Conservation (phyloP, 1,140 invertebrate genomes). For the Plectus sambesii region DNA sequence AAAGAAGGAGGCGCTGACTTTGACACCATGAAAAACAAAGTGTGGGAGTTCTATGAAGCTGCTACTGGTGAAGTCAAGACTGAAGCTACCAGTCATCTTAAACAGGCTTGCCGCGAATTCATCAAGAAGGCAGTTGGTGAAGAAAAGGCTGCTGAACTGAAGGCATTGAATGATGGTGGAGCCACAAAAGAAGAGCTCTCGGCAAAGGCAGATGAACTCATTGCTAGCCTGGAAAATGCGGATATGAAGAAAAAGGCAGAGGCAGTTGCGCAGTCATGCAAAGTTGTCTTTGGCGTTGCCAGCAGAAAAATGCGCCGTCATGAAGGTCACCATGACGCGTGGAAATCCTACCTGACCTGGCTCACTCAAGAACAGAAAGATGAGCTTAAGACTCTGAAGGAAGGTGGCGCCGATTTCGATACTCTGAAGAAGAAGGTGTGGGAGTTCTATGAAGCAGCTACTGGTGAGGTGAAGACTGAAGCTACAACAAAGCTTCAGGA, state of each 20-base stretch:
- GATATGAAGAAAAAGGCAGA: slow-evolving; percentile 23
- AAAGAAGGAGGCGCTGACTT: slow-evolving; percentile 1
- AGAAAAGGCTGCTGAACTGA: slow-evolving; percentile 30
- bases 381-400: slow-evolving; percentile 4
- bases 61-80: slow-evolving; percentile 16
- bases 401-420: not conserved
- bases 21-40: slow-evolving; percentile 3
- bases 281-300: slow-evolving; percentile 21
- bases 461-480: no score
- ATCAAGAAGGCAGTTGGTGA: slow-evolving; percentile 24
- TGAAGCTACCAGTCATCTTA: slow-evolving; percentile 16
- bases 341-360: slow-evolving; percentile 8
- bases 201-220: slow-evolving; percentile 22
- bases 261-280: slow-evolving; percentile 18
- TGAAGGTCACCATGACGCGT: slow-evolving; percentile 2
- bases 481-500: no score
- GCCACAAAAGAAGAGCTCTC: slow-evolving; percentile 13
- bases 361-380: slow-evolving; percentile 3
- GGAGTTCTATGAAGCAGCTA: slow-evolving; percentile 2
- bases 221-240: slow-evolving; percentile 21
- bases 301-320: slow-evolving; percentile 5
- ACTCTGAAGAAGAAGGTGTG: not conserved
- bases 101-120: slow-evolving; percentile 25
- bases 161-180: slow-evolving; percentile 28
- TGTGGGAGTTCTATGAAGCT: slow-evolving; percentile 1